A percentile compares a stretch with the other conserved stretches of the same genome.
These are phyloP conservation scores for Nestor notabilis DNA, from an alignment of 2,113 vertebrate species.

Conservation along the genomic window DNA sequence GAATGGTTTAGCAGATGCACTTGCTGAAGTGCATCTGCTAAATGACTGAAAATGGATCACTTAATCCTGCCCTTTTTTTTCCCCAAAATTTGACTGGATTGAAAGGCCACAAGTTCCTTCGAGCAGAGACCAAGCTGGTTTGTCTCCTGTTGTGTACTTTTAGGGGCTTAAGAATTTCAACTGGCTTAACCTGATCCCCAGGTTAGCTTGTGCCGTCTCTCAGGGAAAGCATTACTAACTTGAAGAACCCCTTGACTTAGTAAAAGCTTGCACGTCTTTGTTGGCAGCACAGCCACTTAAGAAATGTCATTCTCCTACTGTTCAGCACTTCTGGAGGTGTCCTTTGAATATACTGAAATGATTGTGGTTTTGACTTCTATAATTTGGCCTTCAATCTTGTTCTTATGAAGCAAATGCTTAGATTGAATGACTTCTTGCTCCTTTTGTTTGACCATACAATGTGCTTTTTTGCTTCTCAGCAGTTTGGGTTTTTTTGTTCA, in stretches of 20 bases:
- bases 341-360: background rate
- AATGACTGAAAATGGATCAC: background rate
- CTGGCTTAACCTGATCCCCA: background rate
- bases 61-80: background rate
- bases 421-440: background rate
- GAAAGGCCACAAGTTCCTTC: background rate
- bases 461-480: background rate
- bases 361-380: background rate
- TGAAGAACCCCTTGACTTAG: background rate
- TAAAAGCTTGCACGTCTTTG: background rate
- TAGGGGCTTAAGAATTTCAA: background rate
- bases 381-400: background rate
- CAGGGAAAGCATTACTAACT: background rate
- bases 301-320: background rate
- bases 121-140: background rate
- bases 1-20: background rate
- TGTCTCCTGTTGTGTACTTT: background rate
- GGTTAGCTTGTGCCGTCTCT: background rate
- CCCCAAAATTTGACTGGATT: background rate
- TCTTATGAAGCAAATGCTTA: background rate
- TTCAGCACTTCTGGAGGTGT: background rate
- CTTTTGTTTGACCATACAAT: background rate
- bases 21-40: background rate
- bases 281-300: background rate
- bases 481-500: background rate